A percentile compares a stretch with the other conserved stretches of the same genome.
Conservation (phyloP, 2,888 invertebrate genomes). For the Eupelmus urozonus region DNA sequence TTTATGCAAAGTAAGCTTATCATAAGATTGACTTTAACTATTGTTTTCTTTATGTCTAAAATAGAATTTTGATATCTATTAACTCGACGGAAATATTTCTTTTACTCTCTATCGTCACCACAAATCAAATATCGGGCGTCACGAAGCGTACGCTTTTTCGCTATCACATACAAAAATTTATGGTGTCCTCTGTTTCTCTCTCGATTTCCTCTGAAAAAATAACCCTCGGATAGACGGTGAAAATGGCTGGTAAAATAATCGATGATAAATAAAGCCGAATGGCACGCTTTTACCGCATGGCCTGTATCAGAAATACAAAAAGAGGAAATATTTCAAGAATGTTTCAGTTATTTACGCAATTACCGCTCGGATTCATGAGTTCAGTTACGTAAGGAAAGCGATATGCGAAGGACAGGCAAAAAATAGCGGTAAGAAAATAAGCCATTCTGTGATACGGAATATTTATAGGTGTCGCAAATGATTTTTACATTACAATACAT, state of each 20-base stretch:
- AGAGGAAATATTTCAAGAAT: neutral
- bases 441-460: too few relatives aligned
- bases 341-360: constrained; percentile 11
- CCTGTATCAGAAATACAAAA: neutral
- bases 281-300: neutral
- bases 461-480: too few relatives aligned
- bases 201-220: neutral
- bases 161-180: constrained; percentile 39
- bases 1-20: too few relatives aligned
- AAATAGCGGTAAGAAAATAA: too few relatives aligned
- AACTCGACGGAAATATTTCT: constrained; percentile 8
- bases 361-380: neutral
- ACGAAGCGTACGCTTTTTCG: constrained; percentile 16
- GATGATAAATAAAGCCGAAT: constrained; percentile 36
- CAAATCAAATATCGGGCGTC: constrained; percentile 38
- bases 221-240: neutral
- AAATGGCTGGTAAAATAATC: constrained; percentile 32
- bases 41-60: too few relatives aligned
- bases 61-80: neutral
- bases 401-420: neutral
- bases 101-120: constrained; percentile 8
- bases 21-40: too few relatives aligned
- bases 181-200: constrained; percentile 21
- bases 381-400: neutral
- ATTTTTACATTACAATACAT: too few relatives aligned